Base-by-base conservation (phyloP, 2,797 vertebrate species). In the Gymnodraco acuticeps region DNA sequence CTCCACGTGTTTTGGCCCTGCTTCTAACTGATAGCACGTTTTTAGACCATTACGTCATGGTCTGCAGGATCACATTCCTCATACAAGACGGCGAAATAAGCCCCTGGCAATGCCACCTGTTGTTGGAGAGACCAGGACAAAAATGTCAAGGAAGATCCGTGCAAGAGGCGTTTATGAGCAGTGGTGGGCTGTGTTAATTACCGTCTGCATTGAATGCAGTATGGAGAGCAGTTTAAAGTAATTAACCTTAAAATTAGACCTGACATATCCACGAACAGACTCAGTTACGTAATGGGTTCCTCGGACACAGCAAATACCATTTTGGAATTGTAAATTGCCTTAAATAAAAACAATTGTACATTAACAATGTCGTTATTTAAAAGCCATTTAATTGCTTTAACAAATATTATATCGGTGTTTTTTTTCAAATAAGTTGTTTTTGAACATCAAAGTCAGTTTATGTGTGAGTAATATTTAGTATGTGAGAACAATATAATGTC, bases 1-100 rank as follows among this genome's bases (percentile, higher is more conserved):
- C 82, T 85, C 90, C 91, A 90, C 87, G 88, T 93, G 91, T 92
- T 91, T 74, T 87, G 85, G 83, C 77, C 83, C 81, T 43, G 70
- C 81, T 82, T 84, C 80, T 72, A 83, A 85, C 83, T 70, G 85
- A 89, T 85, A 72, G 81, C 90, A 89, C 60, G 73, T 90, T 92
- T 38, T 87, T 67, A 74, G 64, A 16, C 61, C 77, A 87, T 93
- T 92, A 89, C 89, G 50, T 93, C 89, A 93, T 86, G 69, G 82
- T 87, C 82, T 83, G 78, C 15, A 43, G 85, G 84, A 67, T 77
- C 78, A 67, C 87, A 81, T 80, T 83, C 82, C 70, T 85, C 65
- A 45, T 48, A 52, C 63, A 86, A 70, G 81, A 81, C 11, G 38
- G 64, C 3, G 46, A 14, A 79, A 61, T 63, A 52, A 74, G 68